Conservation (phyloP, 1,140 invertebrate genomes). For the Tribolium madens region DNA sequence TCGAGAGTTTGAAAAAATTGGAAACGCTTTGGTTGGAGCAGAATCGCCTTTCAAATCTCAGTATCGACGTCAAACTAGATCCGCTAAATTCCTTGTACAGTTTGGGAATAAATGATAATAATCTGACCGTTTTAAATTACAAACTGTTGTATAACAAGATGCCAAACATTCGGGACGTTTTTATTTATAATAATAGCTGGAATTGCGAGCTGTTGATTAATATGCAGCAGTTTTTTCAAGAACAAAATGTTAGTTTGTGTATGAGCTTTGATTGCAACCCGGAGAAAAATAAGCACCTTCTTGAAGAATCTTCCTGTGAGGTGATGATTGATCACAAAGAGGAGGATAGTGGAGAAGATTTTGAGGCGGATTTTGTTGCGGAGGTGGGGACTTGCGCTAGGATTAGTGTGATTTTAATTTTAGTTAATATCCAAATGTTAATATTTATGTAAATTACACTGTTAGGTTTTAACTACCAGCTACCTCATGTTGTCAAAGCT, state of each 20-base stretch:
- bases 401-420: conserved; percentile 1
- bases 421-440: background rate
- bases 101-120: conserved; percentile 58
- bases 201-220: conserved; percentile 58
- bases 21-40: conserved; percentile 59
- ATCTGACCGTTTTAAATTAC: conserved; percentile 57
- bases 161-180: conserved; percentile 59
- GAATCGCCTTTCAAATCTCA: conserved; percentile 57
- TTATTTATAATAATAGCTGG: conserved; percentile 56
- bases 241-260: conserved; percentile 56
- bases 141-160: conserved; percentile 57
- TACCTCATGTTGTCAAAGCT: conserved; percentile 26
- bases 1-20: conserved; percentile 59
- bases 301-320: conserved; percentile 51
- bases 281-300: conserved; percentile 51
- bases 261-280: conserved; percentile 50
- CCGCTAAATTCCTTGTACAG: conserved; percentile 51
- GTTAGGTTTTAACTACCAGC: conserved; percentile 11
- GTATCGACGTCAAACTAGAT: conserved; percentile 53
- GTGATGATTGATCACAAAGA: conserved; percentile 2
- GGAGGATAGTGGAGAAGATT: conserved; percentile 32
- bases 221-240: conserved; percentile 58
- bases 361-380: conserved; percentile 52
- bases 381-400: conserved; percentile 25
- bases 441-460: background rate